Evolutionary conservation across 2,888 invertebrate genomes (phyloP).

Genomic region (Lasioglossum morio): DNA sequence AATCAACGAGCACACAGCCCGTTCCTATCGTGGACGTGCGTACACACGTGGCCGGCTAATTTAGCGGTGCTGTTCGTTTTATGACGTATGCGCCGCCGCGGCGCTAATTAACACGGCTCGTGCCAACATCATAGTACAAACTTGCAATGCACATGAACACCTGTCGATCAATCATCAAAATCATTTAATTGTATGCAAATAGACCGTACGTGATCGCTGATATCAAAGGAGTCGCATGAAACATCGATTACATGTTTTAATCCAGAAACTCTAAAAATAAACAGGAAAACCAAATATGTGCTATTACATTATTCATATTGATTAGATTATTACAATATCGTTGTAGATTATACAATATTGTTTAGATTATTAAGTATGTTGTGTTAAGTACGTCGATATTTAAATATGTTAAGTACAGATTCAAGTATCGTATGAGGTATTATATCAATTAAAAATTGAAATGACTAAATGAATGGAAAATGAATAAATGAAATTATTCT

Average conservation of each 20-base stretch:
- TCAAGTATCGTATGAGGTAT: too few species aligned
- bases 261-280: background rate
- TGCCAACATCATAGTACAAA: background rate
- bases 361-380: too few species aligned
- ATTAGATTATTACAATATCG: too few species aligned
- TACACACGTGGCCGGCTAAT: constrained; percentile 5
- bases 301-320: too few species aligned
- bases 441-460: too few species aligned
- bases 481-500: too few species aligned
- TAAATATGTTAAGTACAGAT: too few species aligned
- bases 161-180: background rate
- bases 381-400: too few species aligned
- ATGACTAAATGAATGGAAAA: too few species aligned
- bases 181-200: background rate
- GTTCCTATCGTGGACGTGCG: background rate
- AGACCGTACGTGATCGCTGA: background rate
- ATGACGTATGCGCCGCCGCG: background rate
- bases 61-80: constrained; percentile 4
- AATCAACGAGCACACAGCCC: background rate
- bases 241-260: background rate
- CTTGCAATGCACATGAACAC: background rate
- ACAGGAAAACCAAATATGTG: too few species aligned
- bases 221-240: background rate
- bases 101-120: constrained; percentile 7
- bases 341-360: too few species aligned